Evolutionary conservation across 2,888 invertebrate species (phyloP).

Genomic region (Venustoraphidia nigricollis): DNA sequence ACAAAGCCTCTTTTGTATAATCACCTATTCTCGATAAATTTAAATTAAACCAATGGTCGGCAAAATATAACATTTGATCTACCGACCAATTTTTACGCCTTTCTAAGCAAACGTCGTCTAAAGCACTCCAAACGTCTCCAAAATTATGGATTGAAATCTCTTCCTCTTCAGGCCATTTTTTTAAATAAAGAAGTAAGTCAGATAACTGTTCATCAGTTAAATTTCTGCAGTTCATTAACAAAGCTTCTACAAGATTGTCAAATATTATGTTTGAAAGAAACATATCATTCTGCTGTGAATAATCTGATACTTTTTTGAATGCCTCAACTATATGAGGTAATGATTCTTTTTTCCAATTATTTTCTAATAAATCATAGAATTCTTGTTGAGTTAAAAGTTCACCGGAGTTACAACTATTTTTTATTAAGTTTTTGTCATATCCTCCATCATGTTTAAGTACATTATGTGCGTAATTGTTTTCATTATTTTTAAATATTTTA

Average conservation of each 20-base stretch:
- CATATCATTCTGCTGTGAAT: slow-evolving; percentile 19
- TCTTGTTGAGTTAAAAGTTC: slow-evolving; percentile 6
- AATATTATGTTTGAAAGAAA: slow-evolving; percentile 21
- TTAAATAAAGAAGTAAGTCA: slow-evolving; percentile 33
- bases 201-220: slow-evolving; percentile 41
- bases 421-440: no score
- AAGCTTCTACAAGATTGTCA: slow-evolving; percentile 25
- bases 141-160: slow-evolving; percentile 39
- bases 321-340: slow-evolving; percentile 20
- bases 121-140: slow-evolving; percentile 45
- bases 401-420: no score
- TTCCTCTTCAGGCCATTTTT: slow-evolving; percentile 33
- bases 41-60: slow-evolving; percentile 48
- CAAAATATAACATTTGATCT: slow-evolving; percentile 37
- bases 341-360: slow-evolving; percentile 16
- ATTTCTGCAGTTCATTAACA: slow-evolving; percentile 33
- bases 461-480: no score
- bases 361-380: slow-evolving; percentile 15
- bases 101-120: slow-evolving; percentile 47
- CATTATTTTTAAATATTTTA: no score
- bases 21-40: slow-evolving; percentile 36
- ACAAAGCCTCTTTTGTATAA: slow-evolving; percentile 35
- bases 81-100: slow-evolving; percentile 33
- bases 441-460: no score
- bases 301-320: slow-evolving; percentile 18